These are phyloP conservation scores for Prostheceraeus crozeri DNA, from an alignment of 2,888 invertebrate genomes.

Conservation along the genomic window DNA sequence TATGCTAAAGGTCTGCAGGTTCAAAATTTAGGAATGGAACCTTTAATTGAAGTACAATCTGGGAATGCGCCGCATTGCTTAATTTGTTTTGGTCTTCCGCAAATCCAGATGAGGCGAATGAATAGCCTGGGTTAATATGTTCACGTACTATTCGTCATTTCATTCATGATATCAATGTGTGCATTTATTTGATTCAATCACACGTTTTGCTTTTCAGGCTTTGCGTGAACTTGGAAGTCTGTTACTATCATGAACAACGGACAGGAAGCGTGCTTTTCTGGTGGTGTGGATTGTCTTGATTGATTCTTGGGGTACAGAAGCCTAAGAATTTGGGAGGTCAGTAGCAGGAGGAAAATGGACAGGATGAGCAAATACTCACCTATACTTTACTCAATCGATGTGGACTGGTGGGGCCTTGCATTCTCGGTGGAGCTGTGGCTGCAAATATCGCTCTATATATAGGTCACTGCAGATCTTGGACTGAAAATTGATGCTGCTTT, in stretches of 20 bases:
- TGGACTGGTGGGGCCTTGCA: conserved; percentile 56
- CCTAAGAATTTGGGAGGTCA: conserved; percentile 47
- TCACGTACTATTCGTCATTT: too few species aligned
- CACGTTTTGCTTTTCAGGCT: conserved; percentile 53
- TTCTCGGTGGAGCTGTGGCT: conserved; percentile 50
- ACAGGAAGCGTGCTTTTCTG: conserved; percentile 51
- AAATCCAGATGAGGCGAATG: too few species aligned
- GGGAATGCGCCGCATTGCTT: too few species aligned
- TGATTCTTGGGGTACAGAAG: conserved; percentile 47
- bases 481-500: conserved; percentile 52
- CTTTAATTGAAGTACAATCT: too few species aligned
- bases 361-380: conserved; percentile 44
- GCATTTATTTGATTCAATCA: too few species aligned
- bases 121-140: too few species aligned
- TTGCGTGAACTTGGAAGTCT: conserved; percentile 55
- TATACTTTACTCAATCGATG: conserved; percentile 47
- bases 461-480: conserved; percentile 51
- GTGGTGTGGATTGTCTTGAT: conserved; percentile 53
- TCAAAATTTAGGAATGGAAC: too few species aligned
- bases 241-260: conserved; percentile 48
- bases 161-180: too few species aligned
- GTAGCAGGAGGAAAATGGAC: conserved; percentile 42
- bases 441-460: conserved; percentile 56
- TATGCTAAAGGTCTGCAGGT: too few species aligned
- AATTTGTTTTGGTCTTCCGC: too few species aligned